A percentile compares a stretch with the other conserved stretches of the same genome.
Evolutionary conservation across 2,113 vertebrate species (phyloP).

Genomic region (Cebus imitator): DNA sequence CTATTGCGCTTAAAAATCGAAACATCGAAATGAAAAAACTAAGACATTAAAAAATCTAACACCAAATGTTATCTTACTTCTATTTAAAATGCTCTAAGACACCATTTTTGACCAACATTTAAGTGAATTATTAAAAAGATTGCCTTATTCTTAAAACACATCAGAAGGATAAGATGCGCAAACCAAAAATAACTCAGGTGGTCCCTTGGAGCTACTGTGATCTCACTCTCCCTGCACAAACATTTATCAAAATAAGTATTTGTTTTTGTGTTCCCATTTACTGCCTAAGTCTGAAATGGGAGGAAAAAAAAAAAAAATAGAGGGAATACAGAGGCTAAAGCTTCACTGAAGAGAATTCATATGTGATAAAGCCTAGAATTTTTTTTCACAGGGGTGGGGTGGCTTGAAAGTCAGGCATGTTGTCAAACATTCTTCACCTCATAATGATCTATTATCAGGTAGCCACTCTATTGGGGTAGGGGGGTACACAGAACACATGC

Average conservation of each 20-base stretch:
- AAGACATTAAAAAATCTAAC: background rate
- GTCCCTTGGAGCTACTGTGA: background rate
- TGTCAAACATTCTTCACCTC: background rate
- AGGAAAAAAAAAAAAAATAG: background rate
- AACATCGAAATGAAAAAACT: background rate
- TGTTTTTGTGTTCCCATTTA: conserved; percentile 5
- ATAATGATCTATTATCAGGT: background rate
- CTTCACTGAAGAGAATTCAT: conserved; percentile 22
- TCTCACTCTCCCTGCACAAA: background rate
- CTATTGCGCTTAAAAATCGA: background rate
- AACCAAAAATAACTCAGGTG: background rate
- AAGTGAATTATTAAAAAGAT: background rate
- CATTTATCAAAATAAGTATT: background rate
- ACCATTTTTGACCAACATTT: background rate
- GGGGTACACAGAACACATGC: background rate
- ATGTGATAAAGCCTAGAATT: background rate
- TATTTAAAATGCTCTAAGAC: conserved; percentile 32
- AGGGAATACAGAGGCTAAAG: background rate
- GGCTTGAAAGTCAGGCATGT: background rate
- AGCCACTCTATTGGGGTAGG: background rate
- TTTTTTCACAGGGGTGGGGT: background rate
- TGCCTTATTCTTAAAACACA: conserved; percentile 1
- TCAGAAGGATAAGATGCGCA: background rate
- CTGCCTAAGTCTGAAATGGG: background rate
- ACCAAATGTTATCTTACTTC: background rate